phyloP scores from a whole-genome alignment of 2,888 invertebrate species.

The Bugula neritina region DNA sequence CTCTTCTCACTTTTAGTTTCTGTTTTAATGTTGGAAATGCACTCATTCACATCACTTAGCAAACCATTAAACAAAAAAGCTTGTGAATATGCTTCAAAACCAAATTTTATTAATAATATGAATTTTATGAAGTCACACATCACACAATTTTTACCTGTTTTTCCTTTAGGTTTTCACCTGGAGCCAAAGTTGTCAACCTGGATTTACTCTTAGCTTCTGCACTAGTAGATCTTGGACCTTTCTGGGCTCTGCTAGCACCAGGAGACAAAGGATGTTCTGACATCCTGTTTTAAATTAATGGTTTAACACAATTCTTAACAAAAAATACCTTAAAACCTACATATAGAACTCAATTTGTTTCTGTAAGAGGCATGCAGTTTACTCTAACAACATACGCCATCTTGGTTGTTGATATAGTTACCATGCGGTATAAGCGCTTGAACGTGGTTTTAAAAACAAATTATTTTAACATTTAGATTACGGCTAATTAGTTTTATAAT shows the following conservation, averaged over 20 bases:
- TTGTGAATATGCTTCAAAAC: too few species aligned
- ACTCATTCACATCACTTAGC: too few species aligned
- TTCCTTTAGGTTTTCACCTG: conserved; percentile 50
- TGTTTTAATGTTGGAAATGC: too few species aligned
- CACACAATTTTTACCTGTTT: conserved; percentile 42
- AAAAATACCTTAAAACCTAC: too few species aligned
- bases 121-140: not conserved
- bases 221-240: conserved; percentile 30
- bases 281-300: conserved; percentile 25
- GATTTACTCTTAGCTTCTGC: conserved; percentile 39
- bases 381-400: conserved; percentile 25
- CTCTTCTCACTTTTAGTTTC: too few species aligned
- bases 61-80: too few species aligned
- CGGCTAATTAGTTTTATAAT: too few species aligned
- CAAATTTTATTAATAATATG: too few species aligned
- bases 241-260: conserved; percentile 5
- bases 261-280: conserved; percentile 25
- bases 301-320: too few species aligned
- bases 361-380: not conserved
- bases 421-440: conserved; percentile 11
- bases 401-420: conserved; percentile 23
- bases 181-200: conserved; percentile 41
- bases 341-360: too few species aligned
- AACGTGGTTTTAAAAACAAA: too few species aligned
- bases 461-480: too few species aligned